Evolutionary conservation across 2,797 vertebrate genomes (phyloP), one percentile per base, ranked within the genome.

Genomic region (Alcedo quadribrachys): DNA sequence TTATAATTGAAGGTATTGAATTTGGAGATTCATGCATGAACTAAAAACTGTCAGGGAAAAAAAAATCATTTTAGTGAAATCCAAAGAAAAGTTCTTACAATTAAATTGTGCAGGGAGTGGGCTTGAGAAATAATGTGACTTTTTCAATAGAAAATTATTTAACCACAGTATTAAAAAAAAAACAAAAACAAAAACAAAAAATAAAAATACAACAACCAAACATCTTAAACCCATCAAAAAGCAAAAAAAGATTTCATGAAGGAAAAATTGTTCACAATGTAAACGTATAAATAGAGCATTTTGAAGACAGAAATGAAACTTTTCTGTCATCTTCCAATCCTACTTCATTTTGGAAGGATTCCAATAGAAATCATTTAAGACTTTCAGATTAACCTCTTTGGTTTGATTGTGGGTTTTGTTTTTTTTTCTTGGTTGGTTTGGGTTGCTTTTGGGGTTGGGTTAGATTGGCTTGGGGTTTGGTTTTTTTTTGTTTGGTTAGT

Each of bases 21-120:
- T 91, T 94, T 91, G 71, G 78, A 94, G 55, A 81, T 48, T 89
- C 60, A 32, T 67, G 75, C 48, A 58, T 86, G 78, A 86, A 86
- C 16, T 63, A 48, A 90, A 91, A 79, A 53, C 32, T 86, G 67
- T 11, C 51, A 54, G 50, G 27, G 48, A 77, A 61, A 61, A 77
- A 69, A 68, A 46, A 14, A 28, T 50, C 37, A 22, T 7, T 79
- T 77, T 55, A 53, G 32, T 37, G 42, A 79, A 94, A 92, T 55
- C 50, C 45, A 70, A 45, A 78, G 77, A 35, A 35, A 78, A 91
- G 51, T n/a, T 71, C 32, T 80, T 22, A 22, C 20, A 83, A 32
- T 25, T 32, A 70, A 79, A 53, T 30, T 15, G 48, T 85, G 79
- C 37, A 51, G 46, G 60, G 58, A 65, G 37, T 20, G 33, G 16